Evolutionary conservation across 2,797 vertebrate genomes (phyloP).

Genomic region (Choloepus didactylus): DNA sequence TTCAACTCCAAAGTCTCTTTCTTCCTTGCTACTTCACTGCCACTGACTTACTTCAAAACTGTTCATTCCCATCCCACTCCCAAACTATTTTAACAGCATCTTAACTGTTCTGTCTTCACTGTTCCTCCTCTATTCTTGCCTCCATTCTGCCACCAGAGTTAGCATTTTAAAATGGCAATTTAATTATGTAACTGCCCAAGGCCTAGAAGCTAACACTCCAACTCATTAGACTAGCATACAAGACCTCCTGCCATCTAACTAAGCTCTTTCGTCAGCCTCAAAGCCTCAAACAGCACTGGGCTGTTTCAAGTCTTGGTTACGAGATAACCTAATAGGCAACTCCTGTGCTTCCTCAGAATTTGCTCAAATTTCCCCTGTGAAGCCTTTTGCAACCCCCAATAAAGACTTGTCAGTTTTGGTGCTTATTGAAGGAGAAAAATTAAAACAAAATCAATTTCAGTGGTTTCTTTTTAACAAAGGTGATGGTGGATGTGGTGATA

Average conservation of each 20-base stretch:
- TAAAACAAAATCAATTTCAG: conserved; percentile 16
- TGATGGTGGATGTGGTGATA: too few species aligned
- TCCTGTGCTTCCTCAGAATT: not conserved
- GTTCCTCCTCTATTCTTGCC: not conserved
- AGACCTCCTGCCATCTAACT: not conserved
- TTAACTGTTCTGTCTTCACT: not conserved
- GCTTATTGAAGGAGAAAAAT: conserved; percentile 7
- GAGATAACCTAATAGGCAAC: not conserved
- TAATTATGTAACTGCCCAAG: not conserved
- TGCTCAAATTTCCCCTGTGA: not conserved
- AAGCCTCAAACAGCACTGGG: rapidly evolving
- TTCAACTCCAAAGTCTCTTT: not conserved
- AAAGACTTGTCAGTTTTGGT: not conserved
- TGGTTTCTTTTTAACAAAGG: not conserved
- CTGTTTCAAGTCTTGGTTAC: not conserved
- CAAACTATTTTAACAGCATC: not conserved
- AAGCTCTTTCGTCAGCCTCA: not conserved
- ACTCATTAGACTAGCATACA: too few species aligned
- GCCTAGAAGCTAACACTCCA: not conserved
- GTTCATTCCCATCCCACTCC: not conserved
- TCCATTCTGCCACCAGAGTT: not conserved
- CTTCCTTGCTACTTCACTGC: not conserved
- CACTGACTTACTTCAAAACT: not conserved
- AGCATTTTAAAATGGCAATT: not conserved
- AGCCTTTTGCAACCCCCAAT: not conserved